A percentile compares a stretch with the other conserved stretches of the same genome.
Evolutionary conservation across 2,797 vertebrate species (phyloP).

Genomic region (Takifugu rubripes): DNA sequence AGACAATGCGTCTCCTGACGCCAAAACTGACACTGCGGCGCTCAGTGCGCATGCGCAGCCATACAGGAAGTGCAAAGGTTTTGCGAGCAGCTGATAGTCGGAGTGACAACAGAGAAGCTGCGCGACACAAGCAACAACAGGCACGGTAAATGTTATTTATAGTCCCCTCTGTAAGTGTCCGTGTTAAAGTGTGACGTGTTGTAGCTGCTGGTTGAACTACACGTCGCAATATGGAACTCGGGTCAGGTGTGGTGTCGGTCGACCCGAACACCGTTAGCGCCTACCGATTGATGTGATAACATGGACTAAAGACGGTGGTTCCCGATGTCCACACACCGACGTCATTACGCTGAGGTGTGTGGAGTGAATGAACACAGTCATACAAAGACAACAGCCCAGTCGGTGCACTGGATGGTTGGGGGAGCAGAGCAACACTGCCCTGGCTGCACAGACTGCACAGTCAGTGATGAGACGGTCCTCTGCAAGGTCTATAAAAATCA

Average conservation of each 20-base stretch:
- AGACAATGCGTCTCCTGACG: background rate
- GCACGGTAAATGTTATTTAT: conserved; percentile 50
- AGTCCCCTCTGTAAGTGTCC: background rate
- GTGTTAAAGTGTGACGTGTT: background rate
- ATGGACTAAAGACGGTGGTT: too few relatives aligned
- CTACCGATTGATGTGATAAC: too few relatives aligned
- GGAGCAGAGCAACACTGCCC: too few relatives aligned
- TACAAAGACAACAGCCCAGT: too few relatives aligned
- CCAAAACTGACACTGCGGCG: conserved; percentile 51
- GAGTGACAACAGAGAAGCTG: conserved; percentile 68
- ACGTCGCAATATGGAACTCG: conserved; percentile 28
- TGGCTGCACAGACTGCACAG: too few relatives aligned
- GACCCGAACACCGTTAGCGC: conserved; percentile 25
- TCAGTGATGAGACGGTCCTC: too few relatives aligned
- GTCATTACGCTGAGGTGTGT: too few relatives aligned
- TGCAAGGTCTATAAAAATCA: too few relatives aligned
- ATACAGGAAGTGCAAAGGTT: conserved; percentile 70
- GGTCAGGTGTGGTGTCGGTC: background rate
- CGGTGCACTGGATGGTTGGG: too few relatives aligned
- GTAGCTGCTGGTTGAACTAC: fast-evolving
- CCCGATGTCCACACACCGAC: background rate
- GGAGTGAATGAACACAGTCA: too few relatives aligned
- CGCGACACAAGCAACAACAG: conserved; percentile 20
- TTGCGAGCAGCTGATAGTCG: conserved; percentile 68
- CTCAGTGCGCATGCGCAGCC: conserved; percentile 63